Evolutionary conservation across 30 jellyfish, hydroid and myxozoan species (phyloP).

Genomic region (Cassiopea xamachana): DNA sequence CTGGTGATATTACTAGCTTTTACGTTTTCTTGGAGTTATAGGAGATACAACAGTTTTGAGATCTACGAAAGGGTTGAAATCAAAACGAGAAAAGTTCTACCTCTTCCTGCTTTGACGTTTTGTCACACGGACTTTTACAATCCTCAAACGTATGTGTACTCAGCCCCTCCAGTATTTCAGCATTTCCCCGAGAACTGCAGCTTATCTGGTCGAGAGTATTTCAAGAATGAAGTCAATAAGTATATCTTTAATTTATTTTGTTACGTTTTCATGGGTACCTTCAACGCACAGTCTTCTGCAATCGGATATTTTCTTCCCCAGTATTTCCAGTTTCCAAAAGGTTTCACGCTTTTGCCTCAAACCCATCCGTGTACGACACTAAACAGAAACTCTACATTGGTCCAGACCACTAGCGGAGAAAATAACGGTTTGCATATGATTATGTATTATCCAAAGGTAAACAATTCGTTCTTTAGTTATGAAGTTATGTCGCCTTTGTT

Average conservation of each 20-base stretch:
- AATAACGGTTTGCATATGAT: slow-evolving; percentile 21
- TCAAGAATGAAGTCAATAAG: slow-evolving; percentile 4
- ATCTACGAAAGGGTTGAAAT: not conserved
- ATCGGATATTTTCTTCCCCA: not conserved
- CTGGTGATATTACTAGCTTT: not conserved
- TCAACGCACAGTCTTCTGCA: not conserved
- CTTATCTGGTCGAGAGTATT: slow-evolving; percentile 6
- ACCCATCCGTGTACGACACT: slow-evolving; percentile 26
- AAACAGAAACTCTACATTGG: slow-evolving; percentile 4
- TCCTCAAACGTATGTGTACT: not conserved
- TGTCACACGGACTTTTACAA: slow-evolving; percentile 13
- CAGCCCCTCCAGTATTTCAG: slow-evolving; percentile 15
- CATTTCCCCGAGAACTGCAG: slow-evolving; percentile 41
- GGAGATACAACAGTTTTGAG: not conserved
- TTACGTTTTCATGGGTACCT: slow-evolving; percentile 1
- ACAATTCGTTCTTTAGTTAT: not conserved
- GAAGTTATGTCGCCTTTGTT: not conserved
- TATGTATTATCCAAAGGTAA: not conserved
- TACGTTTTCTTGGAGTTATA: not conserved
- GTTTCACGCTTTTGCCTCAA: slow-evolving; percentile 36
- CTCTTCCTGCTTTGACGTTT: slow-evolving; percentile 39
- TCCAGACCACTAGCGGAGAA: slow-evolving; percentile 4
- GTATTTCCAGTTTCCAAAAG: slow-evolving; percentile 6
- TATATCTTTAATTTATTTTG: not conserved
- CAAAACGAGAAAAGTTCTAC: no score